Percentiles rank a stretch among this genome's conserved stretches.
Conservation (phyloP, 2,888 invertebrate genomes). For the Trichopoda pennipes region DNA sequence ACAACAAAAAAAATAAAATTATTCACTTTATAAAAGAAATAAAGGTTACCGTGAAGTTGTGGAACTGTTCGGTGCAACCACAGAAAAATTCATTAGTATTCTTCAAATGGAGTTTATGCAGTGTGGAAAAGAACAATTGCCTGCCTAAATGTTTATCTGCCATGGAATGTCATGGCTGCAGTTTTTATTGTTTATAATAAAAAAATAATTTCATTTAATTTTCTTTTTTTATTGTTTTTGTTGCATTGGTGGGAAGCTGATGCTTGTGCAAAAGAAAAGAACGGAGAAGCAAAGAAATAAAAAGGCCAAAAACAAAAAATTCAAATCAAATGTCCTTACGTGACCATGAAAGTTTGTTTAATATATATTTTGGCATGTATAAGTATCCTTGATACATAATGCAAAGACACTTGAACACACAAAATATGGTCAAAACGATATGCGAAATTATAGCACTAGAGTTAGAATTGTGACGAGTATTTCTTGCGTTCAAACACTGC, state of each 20-base stretch:
- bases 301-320: slow-evolving; percentile 19
- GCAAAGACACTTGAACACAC: slow-evolving; percentile 18
- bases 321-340: slow-evolving; percentile 50
- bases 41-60: slow-evolving; percentile 35
- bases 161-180: slow-evolving; percentile 58
- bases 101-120: neutral
- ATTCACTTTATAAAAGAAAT: slow-evolving; percentile 13
- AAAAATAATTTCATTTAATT: slow-evolving; percentile 22
- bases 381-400: slow-evolving; percentile 43
- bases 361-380: slow-evolving; percentile 21
- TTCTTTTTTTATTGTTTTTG: slow-evolving; percentile 1
- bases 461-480: neutral
- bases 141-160: slow-evolving; percentile 41
- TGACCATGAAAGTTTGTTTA: slow-evolving; percentile 54
- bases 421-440: too few species aligned
- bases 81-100: slow-evolving; percentile 25
- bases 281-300: neutral
- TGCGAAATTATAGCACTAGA: neutral
- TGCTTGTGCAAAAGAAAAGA: neutral
- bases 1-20: neutral
- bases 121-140: slow-evolving; percentile 9
- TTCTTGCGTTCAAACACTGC: neutral
- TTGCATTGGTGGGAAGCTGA: slow-evolving; percentile 28
- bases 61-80: slow-evolving; percentile 27
- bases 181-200: slow-evolving; percentile 32